Percentiles rank a stretch among this genome's conserved stretches.
These are phyloP conservation scores for Rhinogobio ventralis DNA, from an alignment of 2,797 vertebrate species.

Conservation along the genomic window DNA sequence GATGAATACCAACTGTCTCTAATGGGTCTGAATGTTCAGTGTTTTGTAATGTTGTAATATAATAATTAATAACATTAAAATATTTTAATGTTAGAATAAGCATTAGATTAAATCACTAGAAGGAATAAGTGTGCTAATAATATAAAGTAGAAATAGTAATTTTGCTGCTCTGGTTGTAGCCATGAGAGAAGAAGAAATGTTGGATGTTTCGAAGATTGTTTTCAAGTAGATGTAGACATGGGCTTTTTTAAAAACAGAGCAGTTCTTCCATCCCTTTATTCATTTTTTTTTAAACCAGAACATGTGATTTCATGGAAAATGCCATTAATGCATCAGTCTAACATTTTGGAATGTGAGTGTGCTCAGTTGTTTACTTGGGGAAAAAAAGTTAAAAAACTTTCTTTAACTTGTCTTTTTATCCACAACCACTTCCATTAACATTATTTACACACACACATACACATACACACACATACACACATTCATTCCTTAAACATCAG, in stretches of 20 bases:
- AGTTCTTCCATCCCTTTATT: not conserved
- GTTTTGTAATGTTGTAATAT: not conserved
- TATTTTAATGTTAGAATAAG: too few relatives aligned
- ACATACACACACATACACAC: not conserved
- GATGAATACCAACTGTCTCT: not conserved
- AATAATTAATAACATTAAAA: not conserved
- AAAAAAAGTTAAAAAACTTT: not conserved
- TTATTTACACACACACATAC: not conserved
- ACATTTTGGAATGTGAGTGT: conserved; percentile 18
- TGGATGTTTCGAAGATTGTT: not conserved
- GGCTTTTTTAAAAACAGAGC: not conserved
- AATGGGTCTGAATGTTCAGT: not conserved
- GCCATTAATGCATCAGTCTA: not conserved
- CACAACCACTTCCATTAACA: not conserved
- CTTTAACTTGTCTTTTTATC: not conserved
- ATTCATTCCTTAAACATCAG: not conserved
- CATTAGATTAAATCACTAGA: not conserved
- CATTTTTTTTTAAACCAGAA: not conserved
- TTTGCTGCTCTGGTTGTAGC: not conserved
- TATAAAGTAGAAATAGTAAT: not conserved
- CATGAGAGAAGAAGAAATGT: not conserved
- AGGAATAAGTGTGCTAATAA: not conserved
- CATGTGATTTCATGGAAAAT: conserved; percentile 26
- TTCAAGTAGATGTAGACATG: not conserved
- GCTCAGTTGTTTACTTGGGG: not conserved